Evolutionary conservation across 64 coral and sea anemone genomes (phyloP), one percentile per base, ranked within the genome.

Genomic region (Porites lutea): DNA sequence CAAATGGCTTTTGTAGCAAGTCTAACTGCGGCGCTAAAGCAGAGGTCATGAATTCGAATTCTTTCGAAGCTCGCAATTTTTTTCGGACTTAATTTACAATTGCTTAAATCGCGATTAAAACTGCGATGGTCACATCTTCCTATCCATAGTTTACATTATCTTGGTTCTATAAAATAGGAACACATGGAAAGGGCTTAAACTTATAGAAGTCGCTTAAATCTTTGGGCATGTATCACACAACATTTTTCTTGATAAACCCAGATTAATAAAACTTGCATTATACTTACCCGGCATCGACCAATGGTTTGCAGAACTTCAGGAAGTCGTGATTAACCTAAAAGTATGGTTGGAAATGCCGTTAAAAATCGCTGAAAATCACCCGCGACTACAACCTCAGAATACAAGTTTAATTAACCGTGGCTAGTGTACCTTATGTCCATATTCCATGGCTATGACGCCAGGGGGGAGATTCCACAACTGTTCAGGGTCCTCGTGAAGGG

Each of bases 401-500:
- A 43, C 44, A 6, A 7, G 54, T 3, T 12, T 65, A 23, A 19
- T 13, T 7, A 71, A 61, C 46, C 45, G 5, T 48, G 9, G 46
- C 16, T 51, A 8, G 37, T 18, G 23, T 77, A 99, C 97, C 91
- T 90, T 77, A 21, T 70, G 69, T 20, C 97, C 91, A 86, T 99
- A 99, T 86, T 99, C 97, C 97, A 99, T 95, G 11, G 94, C 97
- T 86, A 96, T 90, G 5, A 91, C 79, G n/a, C 92, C 94, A 8
- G 88, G 58, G 12, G 97, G 97, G 19, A 99, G 71, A 37, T 96
- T 95, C 52, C 83, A 81, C 27, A 91, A 44, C 50, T 96, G 81
- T 20, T 95, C 88, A 20, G 94, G 90, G 52, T 96, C 75, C 3
- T 83, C 86, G 46, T 99, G 97, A 71, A 99, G 82, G 10, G 97